Evolutionary conservation across 2,113 vertebrate species (phyloP).

Genomic region (Otus sunia): DNA sequence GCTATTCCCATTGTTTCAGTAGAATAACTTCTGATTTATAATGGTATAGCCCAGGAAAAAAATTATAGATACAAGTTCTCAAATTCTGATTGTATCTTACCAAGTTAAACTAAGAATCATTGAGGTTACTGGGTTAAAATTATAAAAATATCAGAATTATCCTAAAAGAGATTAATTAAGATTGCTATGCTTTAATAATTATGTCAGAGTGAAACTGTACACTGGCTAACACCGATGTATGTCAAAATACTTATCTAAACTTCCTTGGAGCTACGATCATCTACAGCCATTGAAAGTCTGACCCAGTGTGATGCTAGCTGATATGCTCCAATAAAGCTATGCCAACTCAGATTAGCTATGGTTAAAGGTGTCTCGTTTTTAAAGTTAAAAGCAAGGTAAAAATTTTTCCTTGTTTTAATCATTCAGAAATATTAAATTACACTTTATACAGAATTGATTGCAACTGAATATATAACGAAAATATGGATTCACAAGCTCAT

Average conservation of each 20-base stretch:
- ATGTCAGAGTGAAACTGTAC: neutral
- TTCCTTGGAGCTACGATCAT: neutral
- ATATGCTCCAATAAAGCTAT: neutral
- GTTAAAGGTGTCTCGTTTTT: neutral
- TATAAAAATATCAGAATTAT: neutral
- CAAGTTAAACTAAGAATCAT: neutral
- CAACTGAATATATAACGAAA: neutral
- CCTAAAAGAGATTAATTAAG: neutral
- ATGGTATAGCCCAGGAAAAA: neutral
- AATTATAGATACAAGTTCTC: neutral
- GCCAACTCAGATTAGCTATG: neutral
- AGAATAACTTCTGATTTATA: neutral
- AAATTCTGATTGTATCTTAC: neutral
- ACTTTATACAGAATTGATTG: neutral
- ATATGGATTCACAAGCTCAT: accelerated
- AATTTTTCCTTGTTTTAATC: neutral
- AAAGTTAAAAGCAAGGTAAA: neutral
- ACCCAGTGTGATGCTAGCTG: neutral
- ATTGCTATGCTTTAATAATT: neutral
- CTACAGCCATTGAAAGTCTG: neutral
- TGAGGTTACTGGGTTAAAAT: neutral
- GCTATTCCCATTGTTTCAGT: neutral
- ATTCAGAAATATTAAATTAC: neutral
- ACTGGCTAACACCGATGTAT: neutral
- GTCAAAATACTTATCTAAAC: neutral